Conservation (phyloP, 2,888 invertebrate species). For the Endomychus coccineus region DNA sequence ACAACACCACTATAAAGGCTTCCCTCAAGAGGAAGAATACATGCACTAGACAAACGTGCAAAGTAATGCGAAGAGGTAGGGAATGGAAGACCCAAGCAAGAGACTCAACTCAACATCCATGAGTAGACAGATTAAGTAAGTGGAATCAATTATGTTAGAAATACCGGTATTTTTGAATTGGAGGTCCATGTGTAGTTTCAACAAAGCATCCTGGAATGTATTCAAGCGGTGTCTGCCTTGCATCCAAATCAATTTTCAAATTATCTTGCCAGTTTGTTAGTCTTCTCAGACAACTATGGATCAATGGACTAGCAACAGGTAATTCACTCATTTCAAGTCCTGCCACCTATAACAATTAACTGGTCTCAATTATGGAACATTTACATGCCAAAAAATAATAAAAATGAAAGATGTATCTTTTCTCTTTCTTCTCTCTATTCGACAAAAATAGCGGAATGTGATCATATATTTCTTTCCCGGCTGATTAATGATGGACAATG, state of each 20-base stretch:
- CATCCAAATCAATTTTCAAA: slow-evolving; percentile 63
- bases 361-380: no score
- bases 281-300: slow-evolving; percentile 80
- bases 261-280: slow-evolving; percentile 84
- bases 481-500: no score
- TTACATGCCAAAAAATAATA: no score
- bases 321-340: slow-evolving; percentile 56
- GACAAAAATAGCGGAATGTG: no score
- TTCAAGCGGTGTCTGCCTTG: slow-evolving; percentile 71
- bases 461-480: no score
- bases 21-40: no score
- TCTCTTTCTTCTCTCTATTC: no score
- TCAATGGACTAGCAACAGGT: slow-evolving; percentile 87
- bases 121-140: no score
- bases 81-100: neutral
- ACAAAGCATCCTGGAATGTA: slow-evolving; percentile 89
- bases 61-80: neutral
- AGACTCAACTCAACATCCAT: neutral
- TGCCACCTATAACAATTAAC: slow-evolving; percentile 34
- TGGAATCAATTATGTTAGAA: no score
- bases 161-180: slow-evolving; percentile 85
- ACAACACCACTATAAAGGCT: no score
- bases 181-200: slow-evolving; percentile 70
- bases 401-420: no score
- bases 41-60: no score